Evolutionary conservation across 1,140 invertebrate genomes (phyloP), one percentile per base, ranked within the genome.

Genomic region (Leguminivora glycinivorella): DNA sequence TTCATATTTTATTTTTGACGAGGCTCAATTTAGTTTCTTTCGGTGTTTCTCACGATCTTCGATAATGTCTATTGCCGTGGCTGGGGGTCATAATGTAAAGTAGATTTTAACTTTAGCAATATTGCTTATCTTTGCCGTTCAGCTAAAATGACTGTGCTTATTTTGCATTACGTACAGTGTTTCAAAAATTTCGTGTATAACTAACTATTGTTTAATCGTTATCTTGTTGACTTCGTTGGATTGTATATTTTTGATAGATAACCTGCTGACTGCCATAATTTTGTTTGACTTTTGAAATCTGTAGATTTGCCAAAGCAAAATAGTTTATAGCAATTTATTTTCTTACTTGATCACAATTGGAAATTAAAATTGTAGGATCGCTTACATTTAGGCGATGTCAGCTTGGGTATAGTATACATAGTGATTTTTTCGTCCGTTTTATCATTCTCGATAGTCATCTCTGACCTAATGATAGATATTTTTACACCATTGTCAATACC

Each of bases 1-100:
- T 72, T 73, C 56, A 43, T 68, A 69, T 74, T 75, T 73, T 69
- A 67, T 69, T 69, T 74, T 69, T 71, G 26, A 25, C 5, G 14
- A 52, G 10, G 38, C 56, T 9, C 56, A 17, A 67, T 70, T 69
- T 29, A 52, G 43, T 70, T 71, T 73, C 56, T 75, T 77, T 68
- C 58, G n/a, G 43, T 19, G 58, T 63, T 63, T 63, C 58, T 63
- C 58, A 63, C 58, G 58, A 29, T 63, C 58, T 29, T 34, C 58
- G n/a, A 29, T 63, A 63, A 29, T 31, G 58, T 63, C 58, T 63
- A 63, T 63, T 58, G 56, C 29, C 56, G 24, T 26, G 56, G 56
- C 58, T 63, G 25, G 26, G 26, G 58, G 7, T 63, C 26, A 63
- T 22, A 34, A 17, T 63, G 22, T 29, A 31, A 29, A 63, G 4